These are phyloP conservation scores for Bombylius discolor DNA, from an alignment of 2,888 invertebrate genomes.

Conservation along the genomic window DNA sequence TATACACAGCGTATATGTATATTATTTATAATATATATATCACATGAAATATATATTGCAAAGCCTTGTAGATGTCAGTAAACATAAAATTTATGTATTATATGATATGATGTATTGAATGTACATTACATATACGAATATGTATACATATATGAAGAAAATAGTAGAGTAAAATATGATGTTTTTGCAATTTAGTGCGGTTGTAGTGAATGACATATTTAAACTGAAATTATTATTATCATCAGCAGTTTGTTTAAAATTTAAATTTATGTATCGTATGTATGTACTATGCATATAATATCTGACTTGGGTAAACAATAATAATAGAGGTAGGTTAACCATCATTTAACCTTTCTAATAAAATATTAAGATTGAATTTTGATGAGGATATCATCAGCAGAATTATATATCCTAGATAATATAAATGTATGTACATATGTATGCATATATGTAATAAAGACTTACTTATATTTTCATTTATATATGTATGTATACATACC, in stretches of 20 bases:
- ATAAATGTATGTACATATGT: neutral
- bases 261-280: neutral
- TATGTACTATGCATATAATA: neutral
- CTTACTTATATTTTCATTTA: too few relatives aligned
- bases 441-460: neutral
- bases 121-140: too few relatives aligned
- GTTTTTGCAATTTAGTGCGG: too few relatives aligned
- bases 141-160: too few relatives aligned
- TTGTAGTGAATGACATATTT: neutral
- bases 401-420: neutral
- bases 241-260: neutral
- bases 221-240: neutral
- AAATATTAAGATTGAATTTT: slow-evolving; percentile 6
- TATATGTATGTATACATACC: too few relatives aligned
- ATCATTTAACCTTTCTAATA: neutral
- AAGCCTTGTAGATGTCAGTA: too few relatives aligned
- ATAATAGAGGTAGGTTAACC: neutral
- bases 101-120: too few relatives aligned
- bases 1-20: too few relatives aligned
- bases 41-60: too few relatives aligned
- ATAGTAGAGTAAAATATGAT: too few relatives aligned
- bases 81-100: too few relatives aligned
- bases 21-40: too few relatives aligned
- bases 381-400: slow-evolving; percentile 3
- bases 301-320: neutral